phyloP scores from a whole-genome alignment of 2,797 vertebrate genomes.

The Sylvia borin region DNA sequence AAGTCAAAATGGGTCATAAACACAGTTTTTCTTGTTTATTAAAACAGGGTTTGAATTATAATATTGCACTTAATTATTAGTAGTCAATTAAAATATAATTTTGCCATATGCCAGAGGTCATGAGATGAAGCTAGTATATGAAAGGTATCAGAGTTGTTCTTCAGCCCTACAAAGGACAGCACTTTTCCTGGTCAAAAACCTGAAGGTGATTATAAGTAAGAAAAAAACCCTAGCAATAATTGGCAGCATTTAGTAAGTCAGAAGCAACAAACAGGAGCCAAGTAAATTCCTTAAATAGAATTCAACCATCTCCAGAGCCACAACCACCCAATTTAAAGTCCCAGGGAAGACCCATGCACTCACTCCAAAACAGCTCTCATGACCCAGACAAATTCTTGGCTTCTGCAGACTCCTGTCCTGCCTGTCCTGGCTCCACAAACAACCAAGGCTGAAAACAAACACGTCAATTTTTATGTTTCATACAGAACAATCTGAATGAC shows the following conservation, averaged over 20 bases:
- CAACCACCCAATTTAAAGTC: not conserved
- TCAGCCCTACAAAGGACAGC: not conserved
- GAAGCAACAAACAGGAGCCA: not conserved
- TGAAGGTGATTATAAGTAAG: not conserved
- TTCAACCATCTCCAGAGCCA: not conserved
- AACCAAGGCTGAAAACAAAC: not conserved
- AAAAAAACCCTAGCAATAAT: not conserved
- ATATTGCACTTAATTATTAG: not conserved
- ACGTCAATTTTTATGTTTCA: not conserved
- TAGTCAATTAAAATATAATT: not conserved
- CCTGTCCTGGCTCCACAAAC: not conserved
- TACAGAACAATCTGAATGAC: not conserved
- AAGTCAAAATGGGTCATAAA: not conserved
- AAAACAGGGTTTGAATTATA: not conserved
- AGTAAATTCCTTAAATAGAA: not conserved
- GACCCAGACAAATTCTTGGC: not conserved
- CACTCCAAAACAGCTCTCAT: rapidly evolving
- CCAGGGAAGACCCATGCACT: not conserved
- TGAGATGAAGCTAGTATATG: not conserved
- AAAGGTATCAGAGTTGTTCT: not conserved
- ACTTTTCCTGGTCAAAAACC: not conserved
- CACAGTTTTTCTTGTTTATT: not conserved
- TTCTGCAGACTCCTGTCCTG: not conserved
- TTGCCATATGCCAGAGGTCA: not conserved
- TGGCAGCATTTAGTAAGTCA: not conserved